phyloP scores from a whole-genome alignment of 2,888 invertebrate genomes.

The Chironomus riparius region DNA sequence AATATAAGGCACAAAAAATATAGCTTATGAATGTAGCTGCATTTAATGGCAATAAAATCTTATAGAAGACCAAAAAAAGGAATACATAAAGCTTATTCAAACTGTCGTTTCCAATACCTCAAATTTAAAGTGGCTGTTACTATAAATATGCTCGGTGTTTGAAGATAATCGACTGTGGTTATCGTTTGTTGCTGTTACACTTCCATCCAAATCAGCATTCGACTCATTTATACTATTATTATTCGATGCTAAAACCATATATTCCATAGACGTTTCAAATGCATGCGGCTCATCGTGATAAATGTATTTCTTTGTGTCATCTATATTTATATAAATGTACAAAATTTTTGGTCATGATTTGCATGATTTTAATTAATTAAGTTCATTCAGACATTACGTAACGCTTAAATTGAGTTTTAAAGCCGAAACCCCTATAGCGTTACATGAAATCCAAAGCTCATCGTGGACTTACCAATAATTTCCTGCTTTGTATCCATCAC shows the following conservation, averaged over 20 bases:
- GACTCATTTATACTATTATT: constrained; percentile 12
- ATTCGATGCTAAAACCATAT: constrained; percentile 30
- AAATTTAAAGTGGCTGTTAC: constrained; percentile 33
- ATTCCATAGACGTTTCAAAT: constrained; percentile 35
- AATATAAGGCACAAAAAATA: constrained; percentile 18
- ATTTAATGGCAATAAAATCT: neutral
- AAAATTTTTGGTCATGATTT: neutral
- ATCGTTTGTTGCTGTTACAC: neutral
- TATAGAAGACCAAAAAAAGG: constrained; percentile 17
- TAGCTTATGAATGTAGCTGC: neutral
- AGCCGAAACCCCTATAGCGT: too few relatives aligned
- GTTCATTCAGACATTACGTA: too few relatives aligned
- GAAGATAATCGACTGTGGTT: neutral
- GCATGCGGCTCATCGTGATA: constrained; percentile 35
- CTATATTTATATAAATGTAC: neutral
- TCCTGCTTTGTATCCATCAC: constrained; percentile 21
- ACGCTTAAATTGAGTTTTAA: too few relatives aligned
- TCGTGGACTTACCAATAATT: constrained; percentile 14
- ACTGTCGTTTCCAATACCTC: constrained; percentile 66
- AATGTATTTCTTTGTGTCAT: constrained; percentile 17
- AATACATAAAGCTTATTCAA: constrained; percentile 37
- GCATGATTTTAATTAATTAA: too few relatives aligned
- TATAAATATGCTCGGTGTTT: constrained; percentile 19
- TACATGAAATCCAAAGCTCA: too few relatives aligned
- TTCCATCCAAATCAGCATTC: neutral